phyloP scores from a whole-genome alignment of 1,140 invertebrate species.

The Globodera rostochiensis region DNA sequence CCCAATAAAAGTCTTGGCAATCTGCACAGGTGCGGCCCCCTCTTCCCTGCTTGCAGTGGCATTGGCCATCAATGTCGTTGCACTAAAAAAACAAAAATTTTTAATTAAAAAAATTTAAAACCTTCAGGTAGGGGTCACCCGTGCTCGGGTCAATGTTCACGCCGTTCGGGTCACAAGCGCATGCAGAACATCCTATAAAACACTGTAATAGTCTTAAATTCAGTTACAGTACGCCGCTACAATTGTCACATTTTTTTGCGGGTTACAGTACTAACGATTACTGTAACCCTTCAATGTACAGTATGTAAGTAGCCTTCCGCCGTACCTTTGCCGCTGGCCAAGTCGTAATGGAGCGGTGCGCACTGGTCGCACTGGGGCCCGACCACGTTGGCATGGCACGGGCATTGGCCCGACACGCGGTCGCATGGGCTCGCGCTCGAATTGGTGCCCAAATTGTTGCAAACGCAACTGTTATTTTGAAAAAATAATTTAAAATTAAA shows the following conservation, averaged over 20 bases:
- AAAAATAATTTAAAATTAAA: constrained; percentile 30
- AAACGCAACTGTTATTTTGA: constrained; percentile 74
- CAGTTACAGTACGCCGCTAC: background rate
- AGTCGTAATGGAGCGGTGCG: constrained; percentile 85
- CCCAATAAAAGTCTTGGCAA: constrained; percentile 89
- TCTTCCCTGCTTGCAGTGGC: constrained; percentile 84
- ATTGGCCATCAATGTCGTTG: constrained; percentile 78
- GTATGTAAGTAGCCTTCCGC: background rate
- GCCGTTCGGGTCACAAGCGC: constrained; percentile 86
- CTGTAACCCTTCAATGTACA: background rate
- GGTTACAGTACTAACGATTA: background rate
- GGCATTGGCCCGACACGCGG: constrained; percentile 82
- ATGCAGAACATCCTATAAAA: constrained; percentile 79
- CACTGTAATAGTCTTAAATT: background rate
- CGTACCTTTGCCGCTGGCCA: constrained; percentile 76
- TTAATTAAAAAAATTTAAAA: background rate
- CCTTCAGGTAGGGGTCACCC: constrained; percentile 71
- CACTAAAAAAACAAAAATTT: constrained; percentile 36
- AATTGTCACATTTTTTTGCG: too few relatives aligned
- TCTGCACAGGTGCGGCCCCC: constrained; percentile 91
- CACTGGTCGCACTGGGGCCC: constrained; percentile 83
- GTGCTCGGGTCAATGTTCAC: constrained; percentile 69
- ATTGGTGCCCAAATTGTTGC: constrained; percentile 87
- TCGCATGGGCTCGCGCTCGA: constrained; percentile 77
- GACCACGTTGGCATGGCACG: constrained; percentile 84